These are phyloP conservation scores for Nebria salina DNA, from an alignment of 2,888 invertebrate genomes.

Conservation along the genomic window DNA sequence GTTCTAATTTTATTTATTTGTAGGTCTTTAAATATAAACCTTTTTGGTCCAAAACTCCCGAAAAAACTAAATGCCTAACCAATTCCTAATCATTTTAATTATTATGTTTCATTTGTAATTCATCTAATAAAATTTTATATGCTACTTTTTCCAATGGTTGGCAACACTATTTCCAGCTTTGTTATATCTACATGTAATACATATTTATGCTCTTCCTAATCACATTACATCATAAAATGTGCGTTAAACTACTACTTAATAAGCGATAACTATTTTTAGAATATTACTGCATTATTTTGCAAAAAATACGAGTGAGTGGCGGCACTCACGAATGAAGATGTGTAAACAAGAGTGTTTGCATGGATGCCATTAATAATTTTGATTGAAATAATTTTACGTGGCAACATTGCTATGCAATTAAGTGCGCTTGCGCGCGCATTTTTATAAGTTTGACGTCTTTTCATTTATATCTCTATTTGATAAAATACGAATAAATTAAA, in stretches of 20 bases:
- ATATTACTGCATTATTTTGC: no score
- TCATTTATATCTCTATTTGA: conserved; percentile 19
- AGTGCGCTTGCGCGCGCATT: conserved; percentile 24
- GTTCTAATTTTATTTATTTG: conserved; percentile 4
- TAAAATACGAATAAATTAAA: conserved; percentile 20
- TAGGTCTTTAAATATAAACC: not conserved
- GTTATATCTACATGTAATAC: no score
- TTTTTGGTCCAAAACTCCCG: not conserved
- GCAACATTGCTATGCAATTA: not conserved
- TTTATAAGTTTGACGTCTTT: conserved; percentile 32
- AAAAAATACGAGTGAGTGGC: no score
- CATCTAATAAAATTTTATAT: not conserved
- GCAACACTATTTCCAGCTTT: no score
- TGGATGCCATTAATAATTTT: no score
- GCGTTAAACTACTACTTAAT: no score
- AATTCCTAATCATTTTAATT: not conserved
- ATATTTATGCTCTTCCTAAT: no score
- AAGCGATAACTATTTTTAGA: no score
- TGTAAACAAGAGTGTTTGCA: no score
- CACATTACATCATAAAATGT: no score
- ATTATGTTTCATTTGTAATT: not conserved
- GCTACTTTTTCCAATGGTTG: no score
- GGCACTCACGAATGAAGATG: no score
- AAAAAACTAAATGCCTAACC: not conserved
- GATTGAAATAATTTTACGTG: not conserved